Conservation (phyloP, 2,113 vertebrate genomes). For the Electrona antarctica region DNA sequence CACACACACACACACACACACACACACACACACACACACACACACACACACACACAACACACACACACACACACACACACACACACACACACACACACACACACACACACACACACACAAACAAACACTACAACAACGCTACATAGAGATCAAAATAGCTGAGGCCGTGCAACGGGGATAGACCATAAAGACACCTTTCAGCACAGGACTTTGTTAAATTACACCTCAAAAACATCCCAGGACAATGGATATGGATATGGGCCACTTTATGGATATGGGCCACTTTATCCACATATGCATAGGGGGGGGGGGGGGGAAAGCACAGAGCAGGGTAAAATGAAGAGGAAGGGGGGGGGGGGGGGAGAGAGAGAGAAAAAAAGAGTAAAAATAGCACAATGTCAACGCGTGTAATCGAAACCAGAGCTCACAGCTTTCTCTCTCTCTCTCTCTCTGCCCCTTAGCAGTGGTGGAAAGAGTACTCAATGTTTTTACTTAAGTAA, state of each 20-base stretch:
- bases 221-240: slow-evolving; percentile 37
- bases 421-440: slow-evolving; percentile 32
- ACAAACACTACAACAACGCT: background rate
- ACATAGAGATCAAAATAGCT: slow-evolving; percentile 17
- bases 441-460: background rate
- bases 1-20: too few relatives aligned
- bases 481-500: too few relatives aligned
- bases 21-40: too few relatives aligned
- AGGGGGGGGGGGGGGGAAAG: slow-evolving; percentile 28
- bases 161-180: slow-evolving; percentile 36
- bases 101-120: slow-evolving; percentile 3
- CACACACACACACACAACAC: too few relatives aligned
- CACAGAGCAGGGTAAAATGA: slow-evolving; percentile 29
- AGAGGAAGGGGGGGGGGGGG: background rate
- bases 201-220: slow-evolving; percentile 51
- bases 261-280: slow-evolving; percentile 40
- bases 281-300: slow-evolving; percentile 31
- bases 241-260: slow-evolving; percentile 47
- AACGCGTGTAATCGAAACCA: slow-evolving; percentile 53
- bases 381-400: slow-evolving; percentile 56
- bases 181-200: slow-evolving; percentile 29
- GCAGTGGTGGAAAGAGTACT: too few relatives aligned
- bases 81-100: slow-evolving; percentile 4
- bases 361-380: background rate
- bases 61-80: slow-evolving; percentile 2